phyloP scores from a whole-genome alignment of 2,888 invertebrate genomes.

The Brassicogethes aeneus region DNA sequence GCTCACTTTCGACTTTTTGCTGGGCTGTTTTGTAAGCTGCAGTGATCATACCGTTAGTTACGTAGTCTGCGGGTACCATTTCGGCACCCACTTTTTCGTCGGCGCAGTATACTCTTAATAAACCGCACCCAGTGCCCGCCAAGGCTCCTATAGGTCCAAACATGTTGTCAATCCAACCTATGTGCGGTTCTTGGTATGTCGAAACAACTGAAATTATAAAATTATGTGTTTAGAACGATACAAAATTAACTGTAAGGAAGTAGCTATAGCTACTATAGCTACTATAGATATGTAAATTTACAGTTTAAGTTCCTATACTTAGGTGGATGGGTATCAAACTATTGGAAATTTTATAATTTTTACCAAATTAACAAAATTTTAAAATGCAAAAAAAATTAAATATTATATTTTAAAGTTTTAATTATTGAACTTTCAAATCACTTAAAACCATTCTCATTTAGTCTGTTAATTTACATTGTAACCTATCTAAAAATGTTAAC shows the following conservation, averaged over 20 bases:
- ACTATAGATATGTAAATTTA: too few relatives aligned
- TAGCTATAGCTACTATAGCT: background rate
- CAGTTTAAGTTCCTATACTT: too few relatives aligned
- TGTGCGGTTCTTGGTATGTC: background rate
- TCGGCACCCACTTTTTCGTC: background rate
- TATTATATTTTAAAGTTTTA: too few relatives aligned
- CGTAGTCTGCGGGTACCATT: background rate
- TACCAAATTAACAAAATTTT: too few relatives aligned
- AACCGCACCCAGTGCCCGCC: background rate
- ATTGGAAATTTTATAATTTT: too few relatives aligned
- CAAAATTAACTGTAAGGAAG: background rate
- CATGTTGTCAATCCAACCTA: background rate
- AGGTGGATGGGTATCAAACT: too few relatives aligned
- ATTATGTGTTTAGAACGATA: too few relatives aligned
- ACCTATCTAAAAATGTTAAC: too few relatives aligned
- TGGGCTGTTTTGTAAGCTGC: slow-evolving; percentile 2
- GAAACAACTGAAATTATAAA: background rate
- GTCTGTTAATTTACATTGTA: too few relatives aligned
- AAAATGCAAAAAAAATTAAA: too few relatives aligned
- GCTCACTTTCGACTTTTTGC: background rate
- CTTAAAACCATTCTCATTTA: too few relatives aligned
- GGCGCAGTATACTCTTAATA: background rate
- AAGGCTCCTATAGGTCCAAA: background rate
- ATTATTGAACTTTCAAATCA: too few relatives aligned
- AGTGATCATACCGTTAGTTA: background rate